Evolutionary conservation across 2,888 invertebrate genomes (phyloP).

Genomic region (Proisotoma minuta): DNA sequence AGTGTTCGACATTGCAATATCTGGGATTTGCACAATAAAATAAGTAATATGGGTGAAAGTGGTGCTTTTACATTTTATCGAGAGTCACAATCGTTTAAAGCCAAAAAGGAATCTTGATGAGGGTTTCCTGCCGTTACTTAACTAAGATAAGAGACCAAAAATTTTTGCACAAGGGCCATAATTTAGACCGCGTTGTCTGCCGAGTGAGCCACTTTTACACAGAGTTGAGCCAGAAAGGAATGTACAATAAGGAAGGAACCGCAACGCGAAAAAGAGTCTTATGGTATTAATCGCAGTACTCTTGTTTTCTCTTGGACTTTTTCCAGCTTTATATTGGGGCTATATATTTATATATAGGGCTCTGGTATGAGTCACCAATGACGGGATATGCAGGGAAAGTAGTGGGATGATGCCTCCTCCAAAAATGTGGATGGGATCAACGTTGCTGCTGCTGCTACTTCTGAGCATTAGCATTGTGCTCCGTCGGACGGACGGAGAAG

Average conservation of each 20-base stretch:
- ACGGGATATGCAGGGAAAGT: background rate
- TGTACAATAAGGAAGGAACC: constrained; percentile 5
- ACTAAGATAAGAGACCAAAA: background rate
- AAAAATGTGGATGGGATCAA: background rate
- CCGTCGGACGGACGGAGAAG: background rate
- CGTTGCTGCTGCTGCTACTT: background rate
- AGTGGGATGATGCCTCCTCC: background rate
- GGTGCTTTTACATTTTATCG: no score
- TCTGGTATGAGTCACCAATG: no score
- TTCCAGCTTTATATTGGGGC: no score
- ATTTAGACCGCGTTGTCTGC: background rate
- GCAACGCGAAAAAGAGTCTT: constrained; percentile 18
- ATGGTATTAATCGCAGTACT: constrained; percentile 13
- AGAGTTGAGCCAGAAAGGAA: background rate
- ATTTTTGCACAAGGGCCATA: constrained; percentile 9
- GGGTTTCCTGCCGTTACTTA: no score
- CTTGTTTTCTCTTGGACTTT: constrained; percentile 8
- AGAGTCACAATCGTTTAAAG: no score
- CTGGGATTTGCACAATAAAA: no score
- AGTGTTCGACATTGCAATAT: no score
- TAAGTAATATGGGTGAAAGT: no score
- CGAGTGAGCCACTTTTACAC: background rate
- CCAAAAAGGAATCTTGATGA: no score
- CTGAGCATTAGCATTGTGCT: background rate
- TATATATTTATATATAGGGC: no score